Evolutionary conservation across 2,888 invertebrate species (phyloP).

Genomic region (Smittia sp.): DNA sequence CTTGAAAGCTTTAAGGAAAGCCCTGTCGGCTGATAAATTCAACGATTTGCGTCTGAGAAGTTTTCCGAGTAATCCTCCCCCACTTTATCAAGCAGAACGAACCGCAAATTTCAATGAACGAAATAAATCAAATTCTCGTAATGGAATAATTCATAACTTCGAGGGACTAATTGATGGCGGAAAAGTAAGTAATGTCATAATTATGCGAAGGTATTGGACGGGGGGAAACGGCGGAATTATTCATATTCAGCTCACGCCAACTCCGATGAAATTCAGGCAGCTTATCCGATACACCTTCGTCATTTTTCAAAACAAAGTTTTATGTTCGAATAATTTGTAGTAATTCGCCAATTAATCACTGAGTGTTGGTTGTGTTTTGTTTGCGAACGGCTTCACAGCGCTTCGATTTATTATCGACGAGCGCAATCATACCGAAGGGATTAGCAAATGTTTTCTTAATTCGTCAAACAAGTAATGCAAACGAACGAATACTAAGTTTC

Average conservation of each 20-base stretch:
- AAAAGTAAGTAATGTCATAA: neutral
- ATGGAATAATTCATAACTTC: constrained; percentile 10
- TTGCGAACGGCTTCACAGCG: too few relatives aligned
- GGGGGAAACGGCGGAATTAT: neutral
- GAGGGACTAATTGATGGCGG: constrained; percentile 19
- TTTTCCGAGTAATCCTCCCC: neutral
- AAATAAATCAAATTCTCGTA: constrained; percentile 12
- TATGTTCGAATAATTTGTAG: too few relatives aligned
- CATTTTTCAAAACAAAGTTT: neutral
- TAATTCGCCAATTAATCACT: too few relatives aligned
- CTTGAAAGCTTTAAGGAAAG: too few relatives aligned
- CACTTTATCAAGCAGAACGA: neutral
- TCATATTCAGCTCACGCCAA: constrained; percentile 1
- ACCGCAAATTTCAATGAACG: neutral
- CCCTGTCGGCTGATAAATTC: neutral
- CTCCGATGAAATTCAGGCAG: neutral
- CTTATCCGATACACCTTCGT: constrained; percentile 12
- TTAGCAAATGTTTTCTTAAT: too few relatives aligned
- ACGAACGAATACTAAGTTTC: too few relatives aligned
- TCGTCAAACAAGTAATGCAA: too few relatives aligned
- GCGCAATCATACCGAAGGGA: too few relatives aligned
- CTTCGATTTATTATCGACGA: too few relatives aligned
- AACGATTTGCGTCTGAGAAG: neutral
- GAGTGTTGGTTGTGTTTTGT: too few relatives aligned
- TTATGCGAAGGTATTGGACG: neutral